These are phyloP conservation scores for Cordilura impudica DNA, from an alignment of 2,888 invertebrate genomes.

Conservation along the genomic window DNA sequence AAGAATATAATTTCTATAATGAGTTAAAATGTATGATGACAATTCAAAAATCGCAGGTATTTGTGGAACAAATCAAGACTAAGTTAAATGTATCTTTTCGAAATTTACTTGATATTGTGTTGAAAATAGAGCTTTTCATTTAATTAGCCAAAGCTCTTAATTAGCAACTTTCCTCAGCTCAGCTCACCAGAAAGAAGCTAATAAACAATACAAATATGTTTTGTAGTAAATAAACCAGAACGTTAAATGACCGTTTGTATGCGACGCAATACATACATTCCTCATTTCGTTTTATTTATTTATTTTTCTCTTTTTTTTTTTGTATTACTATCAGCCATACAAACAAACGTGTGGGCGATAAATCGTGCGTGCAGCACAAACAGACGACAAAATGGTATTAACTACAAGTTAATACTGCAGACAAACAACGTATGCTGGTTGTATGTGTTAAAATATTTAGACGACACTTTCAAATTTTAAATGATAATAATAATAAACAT, in stretches of 20 bases:
- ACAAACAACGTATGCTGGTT: not conserved
- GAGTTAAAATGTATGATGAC: too few species aligned
- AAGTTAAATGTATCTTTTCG: too few species aligned
- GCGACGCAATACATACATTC: slow-evolving; percentile 41
- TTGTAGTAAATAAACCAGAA: slow-evolving; percentile 18
- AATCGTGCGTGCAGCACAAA: slow-evolving; percentile 49
- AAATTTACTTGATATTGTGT: too few species aligned
- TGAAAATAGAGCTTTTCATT: too few species aligned
- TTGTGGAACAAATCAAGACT: too few species aligned
- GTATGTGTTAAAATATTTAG: slow-evolving; percentile 36
- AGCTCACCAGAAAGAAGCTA: slow-evolving; percentile 36
- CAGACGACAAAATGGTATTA: not conserved
- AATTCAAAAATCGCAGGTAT: too few species aligned
- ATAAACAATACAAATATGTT: slow-evolving; percentile 47
- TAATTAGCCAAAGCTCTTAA: not conserved
- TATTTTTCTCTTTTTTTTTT: too few species aligned
- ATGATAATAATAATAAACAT: not conserved
- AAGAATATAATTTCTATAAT: too few species aligned
- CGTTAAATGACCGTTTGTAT: slow-evolving; percentile 5
- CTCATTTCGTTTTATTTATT: slow-evolving; percentile 65
- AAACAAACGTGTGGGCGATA: slow-evolving; percentile 50
- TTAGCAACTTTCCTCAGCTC: not conserved
- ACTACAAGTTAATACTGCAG: not conserved
- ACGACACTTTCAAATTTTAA: not conserved
- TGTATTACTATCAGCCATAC: slow-evolving; percentile 11